Conservation (phyloP, 2,888 invertebrate genomes). For the Myathropa florea region DNA sequence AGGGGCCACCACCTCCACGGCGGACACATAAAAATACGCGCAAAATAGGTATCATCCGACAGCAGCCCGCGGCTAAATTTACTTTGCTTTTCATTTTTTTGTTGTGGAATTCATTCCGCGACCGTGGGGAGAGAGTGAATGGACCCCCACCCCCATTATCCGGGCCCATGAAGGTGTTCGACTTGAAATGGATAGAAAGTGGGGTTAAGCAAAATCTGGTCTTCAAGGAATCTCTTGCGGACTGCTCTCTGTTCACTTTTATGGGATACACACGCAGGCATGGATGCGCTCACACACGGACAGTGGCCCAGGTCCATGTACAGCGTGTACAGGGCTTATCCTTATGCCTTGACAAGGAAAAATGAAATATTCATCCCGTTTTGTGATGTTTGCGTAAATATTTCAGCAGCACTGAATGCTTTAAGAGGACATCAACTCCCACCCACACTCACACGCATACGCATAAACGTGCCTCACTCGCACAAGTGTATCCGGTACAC, state of each 20-base stretch:
- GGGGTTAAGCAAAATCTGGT: not conserved
- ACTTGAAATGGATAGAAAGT: not conserved
- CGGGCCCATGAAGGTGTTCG: not conserved
- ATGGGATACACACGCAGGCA: constrained; percentile 1
- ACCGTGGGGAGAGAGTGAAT: not conserved
- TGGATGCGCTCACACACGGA: not conserved
- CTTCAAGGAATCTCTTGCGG: constrained; percentile 9
- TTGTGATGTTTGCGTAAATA: constrained; percentile 33
- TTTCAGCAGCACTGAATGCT: constrained; percentile 25
- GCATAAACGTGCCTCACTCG: not conserved
- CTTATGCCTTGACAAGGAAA: constrained; percentile 2
- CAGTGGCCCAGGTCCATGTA: not conserved
- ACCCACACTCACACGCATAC: not conserved
- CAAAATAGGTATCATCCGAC: not conserved
- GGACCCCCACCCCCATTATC: not conserved
- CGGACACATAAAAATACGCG: not conserved
- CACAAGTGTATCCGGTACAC: not conserved
- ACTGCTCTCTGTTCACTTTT: not conserved
- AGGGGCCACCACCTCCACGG: too few species aligned
- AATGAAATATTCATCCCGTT: constrained; percentile 40
- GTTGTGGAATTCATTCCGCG: too few species aligned
- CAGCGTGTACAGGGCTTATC: not conserved
- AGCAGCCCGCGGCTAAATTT: not conserved
- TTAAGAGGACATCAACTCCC: not conserved
- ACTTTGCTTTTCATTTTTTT: not conserved